phyloP scores from a whole-genome alignment of 2,888 invertebrate species.

The Zygothrica quintamaculata region DNA sequence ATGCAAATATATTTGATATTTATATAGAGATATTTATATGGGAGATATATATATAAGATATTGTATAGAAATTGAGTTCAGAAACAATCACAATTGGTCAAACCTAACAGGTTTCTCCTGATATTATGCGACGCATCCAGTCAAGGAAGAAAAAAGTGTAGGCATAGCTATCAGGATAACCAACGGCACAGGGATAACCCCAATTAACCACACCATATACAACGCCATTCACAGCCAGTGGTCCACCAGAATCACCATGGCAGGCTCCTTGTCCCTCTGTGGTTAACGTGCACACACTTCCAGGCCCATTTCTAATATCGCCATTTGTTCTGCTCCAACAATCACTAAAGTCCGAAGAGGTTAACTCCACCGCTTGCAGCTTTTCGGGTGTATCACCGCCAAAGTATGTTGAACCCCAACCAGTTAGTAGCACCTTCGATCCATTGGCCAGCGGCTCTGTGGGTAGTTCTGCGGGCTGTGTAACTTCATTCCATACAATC shows the following conservation, averaged over 20 bases:
- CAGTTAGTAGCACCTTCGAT: slow-evolving; percentile 86
- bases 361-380: slow-evolving; percentile 86
- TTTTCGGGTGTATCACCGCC: slow-evolving; percentile 85
- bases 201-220: slow-evolving; percentile 82
- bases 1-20: background rate
- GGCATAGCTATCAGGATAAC: slow-evolving; percentile 80
- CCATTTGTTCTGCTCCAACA: slow-evolving; percentile 85
- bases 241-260: slow-evolving; percentile 82
- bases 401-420: slow-evolving; percentile 86
- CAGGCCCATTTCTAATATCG: slow-evolving; percentile 85
- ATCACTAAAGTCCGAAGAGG: slow-evolving; percentile 85
- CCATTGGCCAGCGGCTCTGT: slow-evolving; percentile 85
- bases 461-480: slow-evolving; percentile 86
- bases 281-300: slow-evolving; percentile 87
- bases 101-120: slow-evolving; percentile 40
- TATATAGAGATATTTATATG: background rate
- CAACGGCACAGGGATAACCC: slow-evolving; percentile 81
- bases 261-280: slow-evolving; percentile 85
- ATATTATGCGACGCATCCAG: slow-evolving; percentile 69
- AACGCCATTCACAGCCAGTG: slow-evolving; percentile 66
- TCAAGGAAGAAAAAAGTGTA: slow-evolving; percentile 68
- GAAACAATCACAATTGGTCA: no score
- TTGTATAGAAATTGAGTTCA: no score
- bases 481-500: slow-evolving; percentile 85
- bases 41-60: no score